Evolutionary conservation across 2,888 invertebrate species (phyloP).

Genomic region (Polymixis flavicincta): DNA sequence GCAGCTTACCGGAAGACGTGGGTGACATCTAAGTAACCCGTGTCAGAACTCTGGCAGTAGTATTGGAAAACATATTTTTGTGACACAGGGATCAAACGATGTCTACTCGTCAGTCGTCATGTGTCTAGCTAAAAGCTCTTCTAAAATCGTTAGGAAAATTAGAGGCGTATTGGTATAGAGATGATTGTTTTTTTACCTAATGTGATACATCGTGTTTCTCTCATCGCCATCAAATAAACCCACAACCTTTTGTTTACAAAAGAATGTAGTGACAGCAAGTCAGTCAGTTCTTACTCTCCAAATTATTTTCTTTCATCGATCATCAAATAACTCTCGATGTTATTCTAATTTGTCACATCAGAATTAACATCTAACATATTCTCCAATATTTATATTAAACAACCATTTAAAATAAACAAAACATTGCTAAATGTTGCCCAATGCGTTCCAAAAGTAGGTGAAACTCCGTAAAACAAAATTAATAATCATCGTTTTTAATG

Average conservation of each 20-base stretch:
- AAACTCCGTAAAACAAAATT: conserved; percentile 54
- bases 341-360: conserved; percentile 46
- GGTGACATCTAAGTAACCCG: neutral
- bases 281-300: neutral
- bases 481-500: conserved; percentile 61
- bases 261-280: neutral
- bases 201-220: neutral
- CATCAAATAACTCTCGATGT: neutral
- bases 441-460: conserved; percentile 51
- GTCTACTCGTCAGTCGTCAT: neutral
- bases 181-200: neutral
- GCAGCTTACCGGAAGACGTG: conserved; percentile 2
- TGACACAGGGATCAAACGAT: conserved; percentile 30
- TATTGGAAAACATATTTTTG: conserved; percentile 5
- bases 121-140: neutral
- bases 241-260: neutral
- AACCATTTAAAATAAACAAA: conserved; percentile 47
- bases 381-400: conserved; percentile 40
- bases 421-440: conserved; percentile 48
- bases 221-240: neutral
- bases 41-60: neutral
- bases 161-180: too few relatives aligned
- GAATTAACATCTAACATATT: conserved; percentile 31
- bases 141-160: neutral
- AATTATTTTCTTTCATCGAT: neutral